Base-by-base conservation (phyloP, 2,113 vertebrate genomes). In the Gymnogyps californianus region DNA sequence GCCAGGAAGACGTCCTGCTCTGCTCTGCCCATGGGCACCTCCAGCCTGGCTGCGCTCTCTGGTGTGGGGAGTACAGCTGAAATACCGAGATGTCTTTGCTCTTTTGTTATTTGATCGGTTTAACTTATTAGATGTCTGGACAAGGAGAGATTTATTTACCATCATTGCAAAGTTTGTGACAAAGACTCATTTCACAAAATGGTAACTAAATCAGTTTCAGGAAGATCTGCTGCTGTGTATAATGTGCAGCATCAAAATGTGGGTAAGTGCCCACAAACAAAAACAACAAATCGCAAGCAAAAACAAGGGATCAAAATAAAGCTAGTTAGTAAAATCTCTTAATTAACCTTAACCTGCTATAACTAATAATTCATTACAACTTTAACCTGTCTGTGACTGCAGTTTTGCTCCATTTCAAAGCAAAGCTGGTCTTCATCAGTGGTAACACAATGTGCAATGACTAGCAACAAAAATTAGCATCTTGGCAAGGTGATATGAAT, bases 1-100 rank as follows among this genome's bases (percentile, higher is more conserved):
- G 7, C 12, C 0, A 4, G 55, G 32, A 38, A 9, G 6, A 1
- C 3, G 0, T 42, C 24, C 36, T 54, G 16, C 52, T 13, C 22
- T 17, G 66, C 34, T 13, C 15, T n/a, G 32, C 29, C 44, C 2
- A 1, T 3, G 7, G 26, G 34, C 3, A 3, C 2, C 49, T 18
- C 74, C 36, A 42, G 76, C 61, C 61, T 7, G 64, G n/a, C 47
- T 20, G 31, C 1, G 11, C 28, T 13, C 17, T 24, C 11, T 2
- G 2, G 29, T 6, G 26, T 1, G 21, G 54, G n/a, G 36, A 12
- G 7, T 4, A 3, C 14, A 3, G 40, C 54, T 38, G 40, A 7
- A 4, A 4, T 0, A 9, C 47, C 49, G 54, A n/a, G 12, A 3
- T 11, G 10, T 5, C 65, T 38, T 7, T 49, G 58, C 49, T 44